phyloP scores from a whole-genome alignment of 2,797 vertebrate genomes.

The Brotogeris chrysoptera region DNA sequence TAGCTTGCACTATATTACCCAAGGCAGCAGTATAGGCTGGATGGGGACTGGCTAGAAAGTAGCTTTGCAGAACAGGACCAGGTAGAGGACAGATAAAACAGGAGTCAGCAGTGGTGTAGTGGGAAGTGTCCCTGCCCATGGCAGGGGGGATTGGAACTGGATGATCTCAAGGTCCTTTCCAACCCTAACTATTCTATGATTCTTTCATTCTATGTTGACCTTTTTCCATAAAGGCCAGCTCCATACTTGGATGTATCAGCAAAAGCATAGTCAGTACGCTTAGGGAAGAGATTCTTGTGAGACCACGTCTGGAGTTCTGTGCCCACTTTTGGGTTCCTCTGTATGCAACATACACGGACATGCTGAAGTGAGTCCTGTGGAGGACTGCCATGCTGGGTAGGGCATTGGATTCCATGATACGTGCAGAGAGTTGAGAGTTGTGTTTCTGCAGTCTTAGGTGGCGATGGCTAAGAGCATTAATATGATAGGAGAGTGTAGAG shows the following conservation, averaged over 20 bases:
- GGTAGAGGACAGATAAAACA: background rate
- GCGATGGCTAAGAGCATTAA: background rate
- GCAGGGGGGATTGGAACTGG: background rate
- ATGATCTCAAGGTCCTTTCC: background rate
- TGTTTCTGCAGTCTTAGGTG: background rate
- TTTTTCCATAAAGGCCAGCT: background rate
- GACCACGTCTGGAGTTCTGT: background rate
- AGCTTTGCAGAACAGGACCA: background rate
- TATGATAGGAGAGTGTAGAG: background rate
- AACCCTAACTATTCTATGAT: background rate
- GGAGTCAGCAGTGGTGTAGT: background rate
- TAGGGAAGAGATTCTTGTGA: background rate
- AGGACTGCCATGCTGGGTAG: background rate
- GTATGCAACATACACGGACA: background rate
- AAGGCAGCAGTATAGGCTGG: background rate
- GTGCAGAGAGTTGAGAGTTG: background rate
- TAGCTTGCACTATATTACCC: background rate
- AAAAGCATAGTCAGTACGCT: background rate
- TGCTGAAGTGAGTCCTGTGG: background rate
- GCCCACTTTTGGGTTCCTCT: background rate
- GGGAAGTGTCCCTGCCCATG: background rate
- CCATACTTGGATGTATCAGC: background rate
- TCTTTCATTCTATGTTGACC: background rate
- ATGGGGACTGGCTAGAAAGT: background rate
- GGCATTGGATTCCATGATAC: rapidly evolving